Percentiles rank a stretch among this genome's conserved stretches.
Evolutionary conservation across 2,888 invertebrate genomes (phyloP).

Genomic region (Ennomos erosarius): DNA sequence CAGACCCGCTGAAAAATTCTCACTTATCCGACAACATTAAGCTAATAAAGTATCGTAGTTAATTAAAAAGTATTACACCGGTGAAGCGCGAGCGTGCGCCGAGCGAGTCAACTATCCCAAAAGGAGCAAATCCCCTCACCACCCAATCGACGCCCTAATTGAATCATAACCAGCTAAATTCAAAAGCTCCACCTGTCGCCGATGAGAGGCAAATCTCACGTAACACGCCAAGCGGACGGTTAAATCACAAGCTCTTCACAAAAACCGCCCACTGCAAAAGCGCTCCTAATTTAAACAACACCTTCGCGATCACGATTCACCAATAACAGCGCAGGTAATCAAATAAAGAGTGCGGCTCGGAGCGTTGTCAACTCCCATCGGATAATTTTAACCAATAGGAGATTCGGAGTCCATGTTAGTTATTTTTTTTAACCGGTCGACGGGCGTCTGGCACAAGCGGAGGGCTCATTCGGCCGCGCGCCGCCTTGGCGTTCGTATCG

Average conservation of each 20-base stretch:
- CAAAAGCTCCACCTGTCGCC: constrained; percentile 60
- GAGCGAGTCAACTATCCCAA: constrained; percentile 57
- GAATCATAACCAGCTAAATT: constrained; percentile 75
- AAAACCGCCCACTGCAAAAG: constrained; percentile 77
- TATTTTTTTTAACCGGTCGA: constrained; percentile 64
- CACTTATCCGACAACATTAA: constrained; percentile 74
- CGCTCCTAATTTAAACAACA: constrained; percentile 75
- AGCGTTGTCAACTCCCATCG: constrained; percentile 62
- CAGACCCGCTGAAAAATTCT: constrained; percentile 60
- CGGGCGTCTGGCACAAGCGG: constrained; percentile 58
- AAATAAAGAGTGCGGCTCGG: constrained; percentile 67
- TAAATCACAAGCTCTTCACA: constrained; percentile 70
- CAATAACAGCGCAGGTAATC: constrained; percentile 61
- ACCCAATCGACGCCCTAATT: constrained; percentile 76
- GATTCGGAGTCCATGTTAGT: constrained; percentile 71
- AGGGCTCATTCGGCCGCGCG: constrained; percentile 81
- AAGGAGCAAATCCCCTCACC: constrained; percentile 63
- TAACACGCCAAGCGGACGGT: constrained; percentile 71
- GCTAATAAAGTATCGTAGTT: constrained; percentile 85
- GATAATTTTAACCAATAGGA: constrained; percentile 62
- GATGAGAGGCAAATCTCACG: constrained; percentile 58
- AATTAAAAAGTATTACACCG: constrained; percentile 78
- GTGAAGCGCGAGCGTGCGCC: constrained; percentile 55
- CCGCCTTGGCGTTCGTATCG: constrained; percentile 81
- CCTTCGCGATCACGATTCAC: constrained; percentile 58